Base-by-base conservation (phyloP, 2,888 invertebrate genomes). In the Chirona hameri region DNA sequence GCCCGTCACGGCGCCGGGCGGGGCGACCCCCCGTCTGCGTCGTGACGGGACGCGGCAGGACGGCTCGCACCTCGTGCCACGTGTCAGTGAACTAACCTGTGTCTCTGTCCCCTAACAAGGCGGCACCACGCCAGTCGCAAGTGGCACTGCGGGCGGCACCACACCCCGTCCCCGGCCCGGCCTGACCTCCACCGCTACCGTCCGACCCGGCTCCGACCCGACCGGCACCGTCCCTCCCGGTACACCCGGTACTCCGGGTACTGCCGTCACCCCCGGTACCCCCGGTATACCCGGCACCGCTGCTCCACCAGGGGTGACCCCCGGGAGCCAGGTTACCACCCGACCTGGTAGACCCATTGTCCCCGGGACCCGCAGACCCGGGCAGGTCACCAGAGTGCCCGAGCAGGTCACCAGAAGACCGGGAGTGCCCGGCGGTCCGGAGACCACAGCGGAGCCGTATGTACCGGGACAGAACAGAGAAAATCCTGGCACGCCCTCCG, bases 91-190 rank as follows among this genome's bases (percentile, higher is more conserved):
- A 3, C 76, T 76, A 76, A 76, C 76, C 46, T 9, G 46, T 46
- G 76, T 76, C 39, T 24, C 21, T 24, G 39, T 39, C 76, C 72
- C 76, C 39, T 39, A 39, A 76, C 76, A 76, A 76, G 76, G 76
- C 76, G 76, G 15, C 72, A 72, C 72, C 72, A 31, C 39, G 24
- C 76, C 76, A 46, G 39, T 46, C 39, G 2, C 39, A 9, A n/a
- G 14, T 27, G 69, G 69, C 69, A 29, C 69, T 24, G 15, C 29
- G 10, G 46, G 39, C 76, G 39, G 5, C 21, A 18, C 46, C 46
- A 76, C 76, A 39, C 76, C 46, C 76, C 76, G 76, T 24, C 76
- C 76, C 46, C 39, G 21, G 46, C 24, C 76, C 0, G 65, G 65
- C 9, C 65, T 27, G 0, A 10, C 65, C 65, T 27, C 65, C 31